phyloP scores from a whole-genome alignment of 2,113 vertebrate species.

The Apteryx owenii region DNA sequence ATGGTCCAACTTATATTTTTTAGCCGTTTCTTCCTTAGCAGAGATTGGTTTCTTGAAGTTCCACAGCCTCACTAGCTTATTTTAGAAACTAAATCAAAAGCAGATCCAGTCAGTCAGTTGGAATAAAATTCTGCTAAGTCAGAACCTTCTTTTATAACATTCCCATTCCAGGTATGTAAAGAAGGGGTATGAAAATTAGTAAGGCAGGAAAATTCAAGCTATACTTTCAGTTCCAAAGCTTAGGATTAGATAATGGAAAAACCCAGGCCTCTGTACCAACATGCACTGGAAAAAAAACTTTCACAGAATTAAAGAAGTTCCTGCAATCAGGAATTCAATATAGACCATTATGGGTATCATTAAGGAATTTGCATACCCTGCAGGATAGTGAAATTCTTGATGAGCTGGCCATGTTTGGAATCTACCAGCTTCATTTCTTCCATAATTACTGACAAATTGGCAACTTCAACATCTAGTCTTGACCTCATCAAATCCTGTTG shows the following conservation, averaged over 20 bases:
- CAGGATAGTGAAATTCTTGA: conserved; percentile 96
- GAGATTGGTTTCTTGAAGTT: conserved; percentile 40
- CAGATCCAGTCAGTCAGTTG: conserved; percentile 11
- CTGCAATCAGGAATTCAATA: background rate
- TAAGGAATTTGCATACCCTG: conserved; percentile 81
- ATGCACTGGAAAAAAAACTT: background rate
- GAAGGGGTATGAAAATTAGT: background rate
- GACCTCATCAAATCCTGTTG: conserved; percentile 90
- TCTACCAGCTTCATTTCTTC: conserved; percentile 98
- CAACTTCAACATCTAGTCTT: conserved; percentile 92
- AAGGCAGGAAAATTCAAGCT: background rate
- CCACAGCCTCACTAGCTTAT: conserved; percentile 20
- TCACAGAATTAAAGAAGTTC: background rate
- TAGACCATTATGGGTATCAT: background rate
- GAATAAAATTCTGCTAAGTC: conserved; percentile 52
- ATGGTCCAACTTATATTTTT: conserved; percentile 25
- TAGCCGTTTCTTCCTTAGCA: conserved; percentile 35
- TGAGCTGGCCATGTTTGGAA: conserved; percentile 94
- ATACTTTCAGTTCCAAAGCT: background rate
- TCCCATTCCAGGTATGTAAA: background rate
- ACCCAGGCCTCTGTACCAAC: background rate
- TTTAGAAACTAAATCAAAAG: conserved; percentile 58
- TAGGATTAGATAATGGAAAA: background rate
- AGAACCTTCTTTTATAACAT: conserved; percentile 17
- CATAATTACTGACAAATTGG: conserved; percentile 91